phyloP scores from a whole-genome alignment of 2,797 vertebrate genomes.

The Anisognathus igniventris region DNA sequence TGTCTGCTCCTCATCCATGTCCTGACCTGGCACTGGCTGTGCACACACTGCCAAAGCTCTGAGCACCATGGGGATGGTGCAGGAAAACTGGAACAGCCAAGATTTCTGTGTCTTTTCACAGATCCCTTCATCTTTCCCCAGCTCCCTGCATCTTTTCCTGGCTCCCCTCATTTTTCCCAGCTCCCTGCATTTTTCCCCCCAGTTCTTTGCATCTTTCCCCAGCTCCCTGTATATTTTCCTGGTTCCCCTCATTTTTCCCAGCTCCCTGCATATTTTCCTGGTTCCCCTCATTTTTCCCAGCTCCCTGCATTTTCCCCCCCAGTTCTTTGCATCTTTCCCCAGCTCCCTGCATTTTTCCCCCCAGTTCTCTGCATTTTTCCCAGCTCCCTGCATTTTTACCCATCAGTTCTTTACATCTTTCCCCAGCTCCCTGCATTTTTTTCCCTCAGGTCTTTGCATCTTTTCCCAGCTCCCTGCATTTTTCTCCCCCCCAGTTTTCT shows the following conservation, averaged over 20 bases:
- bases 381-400: not conserved
- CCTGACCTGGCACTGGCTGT: not conserved
- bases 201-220: not conserved
- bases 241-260: too few species aligned
- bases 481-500: not conserved
- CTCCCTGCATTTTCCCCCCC: not conserved
- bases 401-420: not conserved
- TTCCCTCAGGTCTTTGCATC: not conserved
- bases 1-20: rapidly evolving
- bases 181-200: not conserved
- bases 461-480: not conserved
- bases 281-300: not conserved
- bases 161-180: rapidly evolving
- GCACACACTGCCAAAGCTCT: rapidly evolving
- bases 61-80: rapidly evolving
- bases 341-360: not conserved
- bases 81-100: not conserved
- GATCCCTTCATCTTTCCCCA: not conserved
- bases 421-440: not conserved
- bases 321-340: not conserved
- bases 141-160: too few species aligned
- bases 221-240: not conserved
- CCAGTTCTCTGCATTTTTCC: not conserved
- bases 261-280: rapidly evolving
- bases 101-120: not conserved